A percentile compares a stretch with the other conserved stretches of the same genome.
Evolutionary conservation across 2,113 vertebrate genomes (phyloP).

Genomic region (Heteronetta atricapilla): DNA sequence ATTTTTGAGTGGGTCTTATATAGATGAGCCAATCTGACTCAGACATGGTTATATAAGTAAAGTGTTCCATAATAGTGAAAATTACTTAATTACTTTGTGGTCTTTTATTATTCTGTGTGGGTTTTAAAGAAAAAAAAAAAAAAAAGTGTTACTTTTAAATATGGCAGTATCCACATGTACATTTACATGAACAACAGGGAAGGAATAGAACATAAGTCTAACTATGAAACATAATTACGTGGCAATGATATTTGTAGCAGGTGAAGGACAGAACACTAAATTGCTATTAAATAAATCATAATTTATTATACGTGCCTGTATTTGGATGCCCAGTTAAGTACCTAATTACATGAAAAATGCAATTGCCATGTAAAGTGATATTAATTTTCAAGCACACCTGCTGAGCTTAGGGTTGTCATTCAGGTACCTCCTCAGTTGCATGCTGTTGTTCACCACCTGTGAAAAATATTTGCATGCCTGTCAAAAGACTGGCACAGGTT

Average conservation of each 20-base stretch:
- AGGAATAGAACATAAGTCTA: not conserved
- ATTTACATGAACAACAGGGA: not conserved
- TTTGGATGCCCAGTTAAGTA: conserved; percentile 51
- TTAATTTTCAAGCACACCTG: conserved; percentile 45
- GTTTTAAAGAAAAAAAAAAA: not conserved
- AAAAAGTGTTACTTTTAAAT: not conserved
- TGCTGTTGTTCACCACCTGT: not conserved
- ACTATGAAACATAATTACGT: not conserved
- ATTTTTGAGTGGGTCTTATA: not conserved
- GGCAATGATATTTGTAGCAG: not conserved
- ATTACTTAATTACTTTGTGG: not conserved
- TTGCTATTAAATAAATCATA: conserved; percentile 41
- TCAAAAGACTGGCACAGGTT: not conserved
- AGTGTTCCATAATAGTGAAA: not conserved
- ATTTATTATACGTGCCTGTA: not conserved
- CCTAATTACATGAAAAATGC: conserved; percentile 52
- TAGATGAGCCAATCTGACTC: not conserved
- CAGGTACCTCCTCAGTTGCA: not conserved
- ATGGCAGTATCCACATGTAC: not conserved
- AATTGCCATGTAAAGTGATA: not conserved
- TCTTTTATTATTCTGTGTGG: not conserved
- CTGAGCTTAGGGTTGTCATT: conserved; percentile 12
- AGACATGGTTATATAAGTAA: not conserved
- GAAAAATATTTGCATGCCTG: not conserved
- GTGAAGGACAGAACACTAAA: not conserved